Evolutionary conservation across 2,113 vertebrate species (phyloP).

Genomic region (Oncorhynchus clarkii): DNA sequence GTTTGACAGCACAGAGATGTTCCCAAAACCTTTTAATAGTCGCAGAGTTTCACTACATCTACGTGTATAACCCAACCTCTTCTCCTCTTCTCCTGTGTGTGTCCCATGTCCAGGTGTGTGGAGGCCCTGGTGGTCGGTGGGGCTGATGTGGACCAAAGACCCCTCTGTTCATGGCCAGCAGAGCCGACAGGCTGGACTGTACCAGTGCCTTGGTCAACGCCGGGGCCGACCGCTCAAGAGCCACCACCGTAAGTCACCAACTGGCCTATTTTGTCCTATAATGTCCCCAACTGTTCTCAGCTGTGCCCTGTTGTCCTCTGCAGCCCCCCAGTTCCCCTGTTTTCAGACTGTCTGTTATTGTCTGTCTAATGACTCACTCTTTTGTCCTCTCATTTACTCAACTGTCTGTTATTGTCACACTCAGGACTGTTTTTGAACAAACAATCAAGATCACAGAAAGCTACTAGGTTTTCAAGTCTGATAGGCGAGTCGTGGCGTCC

Average conservation of each 20-base stretch:
- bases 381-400: neutral
- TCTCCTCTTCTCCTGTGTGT: neutral
- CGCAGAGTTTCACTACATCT: too few relatives aligned
- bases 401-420: neutral
- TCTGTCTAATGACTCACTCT: too few relatives aligned
- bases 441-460: too few relatives aligned
- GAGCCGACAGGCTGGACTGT: constrained; percentile 80
- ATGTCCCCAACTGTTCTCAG: neutral
- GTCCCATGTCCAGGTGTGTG: constrained; percentile 77
- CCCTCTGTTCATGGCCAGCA: constrained; percentile 85
- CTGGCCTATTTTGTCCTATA: neutral
- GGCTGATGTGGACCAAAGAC: constrained; percentile 83
- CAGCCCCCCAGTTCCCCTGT: neutral
- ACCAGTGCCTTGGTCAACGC: constrained; percentile 79
- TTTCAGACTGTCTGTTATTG: too few relatives aligned
- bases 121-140: constrained; percentile 81
- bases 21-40: too few relatives aligned
- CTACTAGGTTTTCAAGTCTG: too few relatives aligned
- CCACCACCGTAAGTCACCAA: constrained; percentile 75
- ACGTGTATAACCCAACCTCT: too few relatives aligned
- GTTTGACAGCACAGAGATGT: too few relatives aligned
- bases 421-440: too few relatives aligned
- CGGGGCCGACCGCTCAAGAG: constrained; percentile 78
- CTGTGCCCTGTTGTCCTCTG: neutral
- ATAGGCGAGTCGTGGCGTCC: too few relatives aligned